A percentile compares a stretch with the other conserved stretches of the same genome.
phyloP scores from a whole-genome alignment of 2,113 vertebrate genomes.

The Struthidea cinerea region DNA sequence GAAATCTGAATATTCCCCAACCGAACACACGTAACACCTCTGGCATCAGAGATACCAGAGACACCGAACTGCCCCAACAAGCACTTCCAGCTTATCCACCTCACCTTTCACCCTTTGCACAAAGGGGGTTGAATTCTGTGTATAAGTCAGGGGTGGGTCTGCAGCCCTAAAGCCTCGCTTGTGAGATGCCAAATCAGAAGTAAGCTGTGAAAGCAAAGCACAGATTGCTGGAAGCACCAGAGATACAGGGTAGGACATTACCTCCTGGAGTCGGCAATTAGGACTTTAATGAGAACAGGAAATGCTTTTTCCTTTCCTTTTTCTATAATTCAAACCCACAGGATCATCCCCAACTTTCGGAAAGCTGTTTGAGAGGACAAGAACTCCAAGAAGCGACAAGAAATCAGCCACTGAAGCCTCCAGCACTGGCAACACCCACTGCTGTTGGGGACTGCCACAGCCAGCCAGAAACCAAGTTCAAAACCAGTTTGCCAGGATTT shows the following conservation, averaged over 20 bases:
- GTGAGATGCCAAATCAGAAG: not conserved
- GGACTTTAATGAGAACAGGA: not conserved
- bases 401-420: not conserved
- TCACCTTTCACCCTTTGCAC: not conserved
- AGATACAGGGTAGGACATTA: not conserved
- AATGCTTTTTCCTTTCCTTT: not conserved
- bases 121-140: not conserved
- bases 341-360: not conserved
- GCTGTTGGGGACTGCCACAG: not conserved
- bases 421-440: not conserved
- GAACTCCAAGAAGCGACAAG: not conserved
- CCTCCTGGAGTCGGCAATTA: not conserved
- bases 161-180: not conserved
- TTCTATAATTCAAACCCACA: accelerated
- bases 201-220: not conserved
- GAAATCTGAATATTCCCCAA: not conserved
- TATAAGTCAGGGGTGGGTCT: not conserved
- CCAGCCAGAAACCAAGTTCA: not conserved
- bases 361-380: not conserved
- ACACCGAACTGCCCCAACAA: not conserved
- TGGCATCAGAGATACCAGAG: not conserved
- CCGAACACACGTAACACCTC: not conserved
- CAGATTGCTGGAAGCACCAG: not conserved
- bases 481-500: slow-evolving; percentile 51
- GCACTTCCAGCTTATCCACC: not conserved